Evolutionary conservation across 2,888 invertebrate species (phyloP).

Genomic region (Podotricha telesiphe): DNA sequence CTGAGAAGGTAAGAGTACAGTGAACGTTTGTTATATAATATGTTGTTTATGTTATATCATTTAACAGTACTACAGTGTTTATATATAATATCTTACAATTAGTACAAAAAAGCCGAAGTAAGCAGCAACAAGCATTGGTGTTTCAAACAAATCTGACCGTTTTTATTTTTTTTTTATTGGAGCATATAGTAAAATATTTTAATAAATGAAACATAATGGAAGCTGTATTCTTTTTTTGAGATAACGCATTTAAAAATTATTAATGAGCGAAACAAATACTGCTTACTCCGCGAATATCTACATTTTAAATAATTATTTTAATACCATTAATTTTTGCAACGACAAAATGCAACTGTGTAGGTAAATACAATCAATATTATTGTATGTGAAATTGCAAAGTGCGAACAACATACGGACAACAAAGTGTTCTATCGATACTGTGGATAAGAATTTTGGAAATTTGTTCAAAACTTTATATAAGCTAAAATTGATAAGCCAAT

Average conservation of each 20-base stretch:
- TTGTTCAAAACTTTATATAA: slow-evolving; percentile 27
- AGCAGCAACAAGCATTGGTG: slow-evolving; percentile 56
- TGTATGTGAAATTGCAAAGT: slow-evolving; percentile 70
- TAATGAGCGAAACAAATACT: slow-evolving; percentile 51
- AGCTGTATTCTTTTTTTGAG: neutral
- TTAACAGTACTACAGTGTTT: slow-evolving; percentile 75
- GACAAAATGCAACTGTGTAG: slow-evolving; percentile 73
- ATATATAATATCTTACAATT: slow-evolving; percentile 71
- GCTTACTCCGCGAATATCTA: slow-evolving; percentile 78
- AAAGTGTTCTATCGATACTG: slow-evolving; percentile 34
- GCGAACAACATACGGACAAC: slow-evolving; percentile 61
- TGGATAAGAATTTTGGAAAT: slow-evolving; percentile 29
- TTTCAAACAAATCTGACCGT: slow-evolving; percentile 2
- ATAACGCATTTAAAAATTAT: neutral
- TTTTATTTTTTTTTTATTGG: neutral
- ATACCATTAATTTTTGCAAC: slow-evolving; percentile 63
- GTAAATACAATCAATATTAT: slow-evolving; percentile 68
- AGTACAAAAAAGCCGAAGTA: slow-evolving; percentile 75
- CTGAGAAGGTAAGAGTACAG: slow-evolving; percentile 67
- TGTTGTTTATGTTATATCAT: slow-evolving; percentile 67
- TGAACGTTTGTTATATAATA: slow-evolving; percentile 67
- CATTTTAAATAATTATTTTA: slow-evolving; percentile 63
- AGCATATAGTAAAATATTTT: neutral
- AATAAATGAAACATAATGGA: neutral
- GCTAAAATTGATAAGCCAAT: slow-evolving; percentile 31